These are phyloP conservation scores for Corella eumyota DNA, from an alignment of 23 tunicate species.

Conservation along the genomic window DNA sequence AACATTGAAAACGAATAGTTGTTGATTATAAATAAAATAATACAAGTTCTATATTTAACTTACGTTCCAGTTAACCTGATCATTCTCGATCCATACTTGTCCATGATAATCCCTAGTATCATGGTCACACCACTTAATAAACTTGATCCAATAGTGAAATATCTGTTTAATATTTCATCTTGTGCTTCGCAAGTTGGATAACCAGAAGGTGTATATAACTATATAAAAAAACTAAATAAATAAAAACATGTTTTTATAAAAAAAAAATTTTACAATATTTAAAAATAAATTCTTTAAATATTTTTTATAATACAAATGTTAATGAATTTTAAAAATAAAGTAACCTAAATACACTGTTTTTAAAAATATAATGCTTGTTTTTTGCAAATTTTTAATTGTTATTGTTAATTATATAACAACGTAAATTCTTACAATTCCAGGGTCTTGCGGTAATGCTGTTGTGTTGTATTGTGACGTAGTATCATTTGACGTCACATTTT, in stretches of 20 bases:
- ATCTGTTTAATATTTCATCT: slow-evolving; percentile 80
- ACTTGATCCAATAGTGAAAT: slow-evolving; percentile 82
- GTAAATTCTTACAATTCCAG: no score
- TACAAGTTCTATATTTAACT: no score
- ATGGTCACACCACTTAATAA: slow-evolving; percentile 77
- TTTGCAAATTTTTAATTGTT: no score
- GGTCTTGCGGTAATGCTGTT: no score
- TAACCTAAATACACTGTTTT: no score
- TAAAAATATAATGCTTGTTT: no score
- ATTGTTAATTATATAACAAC: no score
- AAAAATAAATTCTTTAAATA: not conserved
- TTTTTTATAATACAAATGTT: not conserved
- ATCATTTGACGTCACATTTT: no score
- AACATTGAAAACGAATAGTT: no score
- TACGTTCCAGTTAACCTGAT: slow-evolving; percentile 85
- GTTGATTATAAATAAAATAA: no score
- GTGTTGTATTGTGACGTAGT: no score
- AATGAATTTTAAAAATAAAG: no score
- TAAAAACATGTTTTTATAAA: not conserved
- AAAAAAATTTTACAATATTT: not conserved
- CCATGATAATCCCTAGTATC: slow-evolving; percentile 87
- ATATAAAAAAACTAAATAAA: slow-evolving; percentile 16
- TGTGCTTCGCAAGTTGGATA: slow-evolving; percentile 64
- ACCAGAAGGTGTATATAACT: slow-evolving; percentile 42
- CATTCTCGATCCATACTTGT: slow-evolving; percentile 88